Base-by-base conservation (phyloP, 2,113 vertebrate species). In the Crocuta crocuta region DNA sequence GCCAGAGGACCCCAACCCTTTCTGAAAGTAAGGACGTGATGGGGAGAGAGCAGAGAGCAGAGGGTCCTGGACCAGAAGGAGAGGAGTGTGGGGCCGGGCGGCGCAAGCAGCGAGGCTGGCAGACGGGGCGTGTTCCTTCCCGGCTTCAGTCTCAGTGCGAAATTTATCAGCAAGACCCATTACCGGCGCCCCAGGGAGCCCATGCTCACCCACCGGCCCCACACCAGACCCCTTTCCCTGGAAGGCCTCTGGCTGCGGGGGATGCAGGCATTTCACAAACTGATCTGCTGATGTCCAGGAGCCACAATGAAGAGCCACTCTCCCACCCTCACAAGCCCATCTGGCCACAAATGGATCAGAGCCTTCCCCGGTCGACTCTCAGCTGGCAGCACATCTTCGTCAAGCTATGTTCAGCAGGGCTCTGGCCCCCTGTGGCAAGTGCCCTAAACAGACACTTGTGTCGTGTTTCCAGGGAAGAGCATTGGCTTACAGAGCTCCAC, bases 331-430 rank as follows among this genome's bases (percentile, higher is more conserved):
- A 0, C 39, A 33, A 39, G 81, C 50, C 31, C 6, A 0, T 4
- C 2, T n/a, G 53, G 70, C 66, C 53, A 26, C 19, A 70, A n/a
- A 10, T 0, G 61, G 84, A 17, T 24, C 1, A 6, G 0, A 33
- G 45, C 28, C 1, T 28, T 28, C 5, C 31, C n/a, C 45, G 2
- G 4, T 2, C 5, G 0, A 2, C 39, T 26, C 63, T 11, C 11
- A 0, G 79, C n/a, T 5, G 0, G 21, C 0, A 0, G 31, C 31
- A 0, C 35, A 7, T 13, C 35, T 12, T 4, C 26, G 70, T 24
- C 16, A 2, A 1, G 4, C 63, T 5, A 1, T 71, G 26, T 21
- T 15, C n/a, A 23, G 24, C 33, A 31, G 39, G 74, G n/a, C n/a
- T 1, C 7, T 10, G 23, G 50, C n/a, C 73, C 55, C 23, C 21